These are phyloP conservation scores for Oreochromis spilurus DNA, from an alignment of 2,113 vertebrate species.

Conservation along the genomic window DNA sequence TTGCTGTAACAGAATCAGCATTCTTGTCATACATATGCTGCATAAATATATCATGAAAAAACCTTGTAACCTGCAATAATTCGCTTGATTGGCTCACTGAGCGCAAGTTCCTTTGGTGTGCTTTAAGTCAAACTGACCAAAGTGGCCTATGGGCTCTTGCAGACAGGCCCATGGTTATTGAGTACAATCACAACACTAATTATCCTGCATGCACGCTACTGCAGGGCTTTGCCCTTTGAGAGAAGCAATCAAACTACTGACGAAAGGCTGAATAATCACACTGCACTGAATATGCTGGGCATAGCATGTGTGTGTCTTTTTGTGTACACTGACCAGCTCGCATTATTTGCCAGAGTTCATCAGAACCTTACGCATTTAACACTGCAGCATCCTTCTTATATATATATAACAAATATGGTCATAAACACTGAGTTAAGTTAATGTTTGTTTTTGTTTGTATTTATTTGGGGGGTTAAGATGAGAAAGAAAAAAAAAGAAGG, in stretches of 20 bases:
- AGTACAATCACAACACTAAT: conserved; percentile 65
- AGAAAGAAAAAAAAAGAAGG: neutral
- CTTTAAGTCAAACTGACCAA: conserved; percentile 63
- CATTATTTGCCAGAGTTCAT: neutral
- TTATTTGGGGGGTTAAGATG: neutral
- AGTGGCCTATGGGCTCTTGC: conserved; percentile 45
- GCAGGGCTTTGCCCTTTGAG: conserved; percentile 72
- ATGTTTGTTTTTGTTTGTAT: neutral
- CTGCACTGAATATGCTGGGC: conserved; percentile 45
- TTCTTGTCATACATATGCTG: conserved; percentile 59
- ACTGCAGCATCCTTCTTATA: neutral
- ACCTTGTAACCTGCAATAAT: conserved; percentile 62
- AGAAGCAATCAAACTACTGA: conserved; percentile 73
- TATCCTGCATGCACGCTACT: conserved; percentile 63
- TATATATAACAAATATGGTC: neutral
- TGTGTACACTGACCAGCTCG: neutral
- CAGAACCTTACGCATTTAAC: neutral
- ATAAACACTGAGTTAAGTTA: neutral
- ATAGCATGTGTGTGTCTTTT: neutral
- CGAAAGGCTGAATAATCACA: conserved; percentile 70
- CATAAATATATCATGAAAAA: conserved; percentile 65
- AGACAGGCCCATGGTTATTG: conserved; percentile 59
- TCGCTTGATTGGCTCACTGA: conserved; percentile 61
- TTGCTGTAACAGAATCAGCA: conserved; percentile 54
- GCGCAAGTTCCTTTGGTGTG: conserved; percentile 39